Evolutionary conservation across 1,140 invertebrate genomes (phyloP).

Genomic region (Tetragonula clypearis): DNA sequence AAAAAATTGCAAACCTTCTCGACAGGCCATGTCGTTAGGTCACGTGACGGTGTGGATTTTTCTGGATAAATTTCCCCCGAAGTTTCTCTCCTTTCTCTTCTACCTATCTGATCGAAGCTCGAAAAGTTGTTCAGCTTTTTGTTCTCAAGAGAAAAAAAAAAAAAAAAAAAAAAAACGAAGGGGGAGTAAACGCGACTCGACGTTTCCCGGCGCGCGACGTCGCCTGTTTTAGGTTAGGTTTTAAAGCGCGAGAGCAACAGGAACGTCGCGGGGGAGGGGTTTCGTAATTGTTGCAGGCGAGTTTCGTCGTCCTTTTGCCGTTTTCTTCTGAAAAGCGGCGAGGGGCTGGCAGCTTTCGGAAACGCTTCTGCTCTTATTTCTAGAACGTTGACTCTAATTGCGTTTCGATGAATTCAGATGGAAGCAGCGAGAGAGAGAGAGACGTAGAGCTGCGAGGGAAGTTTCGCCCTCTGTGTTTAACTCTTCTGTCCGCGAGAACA

Average conservation of each 20-base stretch:
- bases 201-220: not conserved
- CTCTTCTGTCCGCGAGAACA: too few relatives aligned
- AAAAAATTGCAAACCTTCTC: conserved; percentile 15
- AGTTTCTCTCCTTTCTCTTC: too few relatives aligned
- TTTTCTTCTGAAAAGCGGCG: not conserved
- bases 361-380: not conserved
- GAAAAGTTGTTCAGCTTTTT: not conserved
- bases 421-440: not conserved
- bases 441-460: not conserved
- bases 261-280: not conserved
- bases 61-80: not conserved
- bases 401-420: not conserved
- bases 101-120: not conserved
- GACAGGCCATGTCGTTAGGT: not conserved
- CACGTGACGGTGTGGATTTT: not conserved
- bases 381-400: not conserved
- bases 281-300: not conserved
- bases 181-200: not conserved
- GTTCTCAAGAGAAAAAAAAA: too few relatives aligned
- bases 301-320: not conserved
- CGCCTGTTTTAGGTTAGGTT: not conserved
- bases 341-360: not conserved
- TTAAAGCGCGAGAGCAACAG: not conserved
- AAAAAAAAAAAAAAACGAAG: not conserved
- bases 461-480: too few relatives aligned